These are phyloP conservation scores for Gymnoscopelus microlampas DNA, from an alignment of 2,797 vertebrate genomes.

Conservation along the genomic window DNA sequence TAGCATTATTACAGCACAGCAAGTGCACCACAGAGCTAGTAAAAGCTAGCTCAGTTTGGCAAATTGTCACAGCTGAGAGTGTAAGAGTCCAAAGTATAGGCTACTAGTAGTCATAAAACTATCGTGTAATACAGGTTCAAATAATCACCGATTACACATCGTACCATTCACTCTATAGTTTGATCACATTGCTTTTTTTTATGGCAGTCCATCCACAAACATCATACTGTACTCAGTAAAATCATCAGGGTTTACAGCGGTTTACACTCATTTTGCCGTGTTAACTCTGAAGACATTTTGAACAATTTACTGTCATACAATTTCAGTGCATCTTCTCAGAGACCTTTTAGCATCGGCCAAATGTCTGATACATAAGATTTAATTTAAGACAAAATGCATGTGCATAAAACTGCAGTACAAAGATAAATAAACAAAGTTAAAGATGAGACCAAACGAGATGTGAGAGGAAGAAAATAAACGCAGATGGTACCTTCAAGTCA, in stretches of 20 bases:
- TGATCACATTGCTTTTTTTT: constrained; percentile 27
- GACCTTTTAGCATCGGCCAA: constrained; percentile 63
- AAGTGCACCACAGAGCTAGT: constrained; percentile 36
- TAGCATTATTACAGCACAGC: constrained; percentile 26
- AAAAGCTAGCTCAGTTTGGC: constrained; percentile 40
- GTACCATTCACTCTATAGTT: constrained; percentile 42
- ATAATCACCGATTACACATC: constrained; percentile 37
- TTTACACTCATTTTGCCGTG: not conserved
- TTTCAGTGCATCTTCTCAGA: constrained; percentile 55
- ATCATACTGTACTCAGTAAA: not conserved
- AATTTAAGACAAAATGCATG: constrained; percentile 35
- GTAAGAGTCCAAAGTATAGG: constrained; percentile 31
- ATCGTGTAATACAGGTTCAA: constrained; percentile 21
- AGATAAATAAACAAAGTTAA: constrained; percentile 45
- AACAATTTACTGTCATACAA: constrained; percentile 41
- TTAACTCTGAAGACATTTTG: constrained; percentile 31
- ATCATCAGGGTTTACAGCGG: not conserved
- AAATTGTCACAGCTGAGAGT: constrained; percentile 60
- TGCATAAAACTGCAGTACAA: constrained; percentile 51
- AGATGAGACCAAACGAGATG: constrained; percentile 41
- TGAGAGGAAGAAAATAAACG: constrained; percentile 22
- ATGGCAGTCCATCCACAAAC: constrained; percentile 25
- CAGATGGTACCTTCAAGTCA: constrained; percentile 50
- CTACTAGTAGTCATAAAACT: not conserved
- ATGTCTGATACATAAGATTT: constrained; percentile 40